Percentiles rank a stretch among this genome's conserved stretches.
Conservation (phyloP, 2,888 invertebrate genomes). For the Metalampra italica region DNA sequence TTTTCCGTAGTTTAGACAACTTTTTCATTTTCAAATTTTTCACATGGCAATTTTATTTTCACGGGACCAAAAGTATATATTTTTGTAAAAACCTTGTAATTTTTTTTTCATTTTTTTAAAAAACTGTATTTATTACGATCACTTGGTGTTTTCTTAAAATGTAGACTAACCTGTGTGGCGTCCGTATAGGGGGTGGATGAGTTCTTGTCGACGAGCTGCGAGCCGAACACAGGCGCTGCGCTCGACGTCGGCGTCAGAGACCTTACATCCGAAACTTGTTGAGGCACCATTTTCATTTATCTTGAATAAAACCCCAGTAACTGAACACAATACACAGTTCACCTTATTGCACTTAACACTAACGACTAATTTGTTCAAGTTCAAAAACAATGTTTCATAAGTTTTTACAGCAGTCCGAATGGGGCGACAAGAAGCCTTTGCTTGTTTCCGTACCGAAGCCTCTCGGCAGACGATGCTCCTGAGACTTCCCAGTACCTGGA, state of each 20-base stretch:
- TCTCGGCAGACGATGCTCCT: slow-evolving; percentile 60
- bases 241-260: slow-evolving; percentile 80
- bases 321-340: slow-evolving; percentile 68
- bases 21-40: no score
- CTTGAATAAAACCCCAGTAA: slow-evolving; percentile 45
- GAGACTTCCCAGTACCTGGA: slow-evolving; percentile 73
- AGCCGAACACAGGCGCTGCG: slow-evolving; percentile 89
- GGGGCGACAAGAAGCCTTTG: slow-evolving; percentile 49
- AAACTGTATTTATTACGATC: slow-evolving; percentile 4
- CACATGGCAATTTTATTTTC: no score
- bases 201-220: slow-evolving; percentile 92
- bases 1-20: no score
- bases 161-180: slow-evolving; percentile 94
- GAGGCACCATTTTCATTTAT: slow-evolving; percentile 84
- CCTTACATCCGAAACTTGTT: slow-evolving; percentile 80
- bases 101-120: not conserved
- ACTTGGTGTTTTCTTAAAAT: slow-evolving; percentile 2
- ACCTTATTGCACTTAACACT: slow-evolving; percentile 69
- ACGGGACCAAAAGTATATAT: no score
- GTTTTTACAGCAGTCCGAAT: slow-evolving; percentile 61
- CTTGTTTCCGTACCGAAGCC: slow-evolving; percentile 60
- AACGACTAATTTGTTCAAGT: slow-evolving; percentile 44
- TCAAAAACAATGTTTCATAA: slow-evolving; percentile 39
- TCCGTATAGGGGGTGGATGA: slow-evolving; percentile 98
- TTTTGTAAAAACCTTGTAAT: not conserved